Percentiles rank a stretch among this genome's conserved stretches.
Conservation (phyloP, 2,888 invertebrate species). For the Amiota mariae region DNA sequence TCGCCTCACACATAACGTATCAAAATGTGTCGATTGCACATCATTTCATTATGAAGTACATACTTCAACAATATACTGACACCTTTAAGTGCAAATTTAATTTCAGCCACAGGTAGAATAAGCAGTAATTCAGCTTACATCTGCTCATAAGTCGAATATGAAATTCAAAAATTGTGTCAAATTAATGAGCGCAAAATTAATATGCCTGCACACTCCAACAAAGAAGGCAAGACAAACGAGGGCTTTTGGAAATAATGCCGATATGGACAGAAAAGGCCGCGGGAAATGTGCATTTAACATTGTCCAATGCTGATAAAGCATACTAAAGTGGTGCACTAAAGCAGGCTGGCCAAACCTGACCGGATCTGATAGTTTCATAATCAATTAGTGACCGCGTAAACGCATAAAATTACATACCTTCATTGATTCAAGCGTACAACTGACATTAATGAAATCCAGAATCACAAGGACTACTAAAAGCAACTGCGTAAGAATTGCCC, state of each 20-base stretch:
- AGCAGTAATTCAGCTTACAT: conserved; percentile 6
- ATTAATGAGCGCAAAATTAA: conserved; percentile 63
- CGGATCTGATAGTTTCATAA: conserved; percentile 63
- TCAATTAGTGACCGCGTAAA: conserved; percentile 64
- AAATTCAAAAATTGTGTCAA: conserved; percentile 26
- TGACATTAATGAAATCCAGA: conserved; percentile 28
- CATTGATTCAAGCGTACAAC: conserved; percentile 35
- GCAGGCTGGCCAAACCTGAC: conserved; percentile 45
- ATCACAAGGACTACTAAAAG: neutral
- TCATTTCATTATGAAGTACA: conserved; percentile 57
- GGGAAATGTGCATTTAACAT: neutral
- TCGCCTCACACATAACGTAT: conserved; percentile 27
- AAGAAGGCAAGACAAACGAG: neutral
- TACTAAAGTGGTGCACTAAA: conserved; percentile 9
- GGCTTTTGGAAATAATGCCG: conserved; percentile 2
- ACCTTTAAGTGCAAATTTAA: conserved; percentile 53
- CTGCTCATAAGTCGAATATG: conserved; percentile 28
- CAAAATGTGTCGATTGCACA: conserved; percentile 26
- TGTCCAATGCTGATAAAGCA: neutral
- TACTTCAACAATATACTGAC: conserved; percentile 57
- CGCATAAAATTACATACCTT: conserved; percentile 64
- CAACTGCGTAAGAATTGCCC: too few species aligned
- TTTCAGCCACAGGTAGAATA: conserved; percentile 43
- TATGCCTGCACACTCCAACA: conserved; percentile 43
- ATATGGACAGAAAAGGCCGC: neutral